Base-by-base conservation (phyloP, 1,140 invertebrate species). In the Proales similis region DNA sequence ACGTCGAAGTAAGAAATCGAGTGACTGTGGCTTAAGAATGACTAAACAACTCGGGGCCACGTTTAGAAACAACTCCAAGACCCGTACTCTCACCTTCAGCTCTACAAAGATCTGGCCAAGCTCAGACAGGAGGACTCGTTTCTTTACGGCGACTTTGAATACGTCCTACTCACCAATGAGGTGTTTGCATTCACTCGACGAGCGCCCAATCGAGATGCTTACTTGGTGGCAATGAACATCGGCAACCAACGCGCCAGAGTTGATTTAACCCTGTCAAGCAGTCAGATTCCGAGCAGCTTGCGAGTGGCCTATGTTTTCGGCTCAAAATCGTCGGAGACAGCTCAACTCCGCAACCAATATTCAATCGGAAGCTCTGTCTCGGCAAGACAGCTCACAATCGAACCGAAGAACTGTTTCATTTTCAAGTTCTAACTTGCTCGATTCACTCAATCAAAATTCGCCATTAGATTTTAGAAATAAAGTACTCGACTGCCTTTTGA, bases 121-220 rank as follows among this genome's bases (percentile, higher is more conserved):
- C 66, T 78, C 4, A 61, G 73, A 24, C 43, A 61, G 3, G 66
- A 71, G 6, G 71, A 71, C 29, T 74, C 75, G 0, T 66, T 77
- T 45, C 69, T 69, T 57, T 77, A 69, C 66, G 77, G 77, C 5
- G 45, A 66, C 5, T 64, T 71, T 12, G 49, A 65, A 20, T 66
- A 68, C 48, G 48, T 63, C 2, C 32, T 65, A 0, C 57, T 72
- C 68, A 65, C 43, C 4, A 45, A 67, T 7, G 68, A 68, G 38
- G 53, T 73, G 14, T 48, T 74, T n/a, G 67, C 66, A 43, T 72
- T 57, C 45, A 38, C 19, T 27, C 7, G 51, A 39, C n/a, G 19
- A 12, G 51, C 22, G 27, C 4, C 14, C 30, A 27, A 27, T 22
- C 26, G 29, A 29, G 45, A 26, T 27, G 45, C 27, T 22, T 57